These are phyloP conservation scores for Meandrina meandrites DNA, from an alignment of 92 coral and sea anemone genomes.

Conservation along the genomic window DNA sequence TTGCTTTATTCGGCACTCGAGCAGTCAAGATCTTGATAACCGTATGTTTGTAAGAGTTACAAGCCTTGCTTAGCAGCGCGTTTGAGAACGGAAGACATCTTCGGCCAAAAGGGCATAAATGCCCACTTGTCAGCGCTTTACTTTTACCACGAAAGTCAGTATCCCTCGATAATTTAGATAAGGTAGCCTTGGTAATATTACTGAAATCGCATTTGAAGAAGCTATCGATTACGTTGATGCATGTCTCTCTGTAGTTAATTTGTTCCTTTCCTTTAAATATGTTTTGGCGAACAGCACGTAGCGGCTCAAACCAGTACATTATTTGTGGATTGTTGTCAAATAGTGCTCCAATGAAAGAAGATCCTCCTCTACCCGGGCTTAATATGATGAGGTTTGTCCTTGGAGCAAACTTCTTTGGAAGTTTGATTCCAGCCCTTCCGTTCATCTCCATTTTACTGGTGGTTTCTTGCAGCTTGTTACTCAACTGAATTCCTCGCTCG, in stretches of 20 bases:
- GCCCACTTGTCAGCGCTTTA: neutral
- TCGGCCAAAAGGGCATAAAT: neutral
- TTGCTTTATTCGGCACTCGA: neutral
- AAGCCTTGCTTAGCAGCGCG: neutral
- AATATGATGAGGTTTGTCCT: constrained; percentile 40
- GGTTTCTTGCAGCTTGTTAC: neutral
- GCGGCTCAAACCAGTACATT: constrained; percentile 54
- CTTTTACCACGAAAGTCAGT: constrained; percentile 6
- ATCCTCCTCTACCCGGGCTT: too few relatives aligned
- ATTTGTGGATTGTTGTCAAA: constrained; percentile 49
- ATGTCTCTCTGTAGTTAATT: neutral
- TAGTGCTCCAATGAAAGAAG: constrained; percentile 60
- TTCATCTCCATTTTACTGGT: neutral
- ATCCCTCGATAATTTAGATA: too few relatives aligned
- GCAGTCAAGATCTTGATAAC: neutral
- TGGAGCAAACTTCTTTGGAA: neutral
- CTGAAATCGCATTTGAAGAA: constrained; percentile 48
- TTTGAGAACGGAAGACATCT: too few relatives aligned
- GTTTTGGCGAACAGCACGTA: constrained; percentile 3
- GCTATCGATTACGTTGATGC: too few relatives aligned
- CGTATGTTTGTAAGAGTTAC: constrained; percentile 4
- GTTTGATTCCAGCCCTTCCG: neutral
- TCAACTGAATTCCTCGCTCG: neutral
- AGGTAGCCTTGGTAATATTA: neutral
- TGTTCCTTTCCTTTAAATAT: neutral